phyloP scores from a whole-genome alignment of 2,888 invertebrate genomes.

The Drosophila emarginata region DNA sequence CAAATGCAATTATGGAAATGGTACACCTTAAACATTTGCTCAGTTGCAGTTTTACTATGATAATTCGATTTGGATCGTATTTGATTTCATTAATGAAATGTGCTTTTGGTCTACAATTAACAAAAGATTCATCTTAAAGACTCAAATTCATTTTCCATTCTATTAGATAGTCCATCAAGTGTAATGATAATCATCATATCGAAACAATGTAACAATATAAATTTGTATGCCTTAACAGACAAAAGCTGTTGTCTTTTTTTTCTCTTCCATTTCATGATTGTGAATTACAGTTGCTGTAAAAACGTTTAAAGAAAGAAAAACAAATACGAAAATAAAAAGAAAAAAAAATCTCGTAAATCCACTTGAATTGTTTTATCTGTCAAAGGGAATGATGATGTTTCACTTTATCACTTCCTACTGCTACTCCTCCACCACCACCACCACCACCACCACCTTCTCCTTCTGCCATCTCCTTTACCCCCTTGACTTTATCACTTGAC shows the following conservation, averaged over 20 bases:
- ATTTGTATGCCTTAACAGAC: not conserved
- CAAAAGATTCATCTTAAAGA: not conserved
- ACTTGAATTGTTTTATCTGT: constrained; percentile 5
- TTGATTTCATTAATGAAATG: not conserved
- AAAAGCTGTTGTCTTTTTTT: not conserved
- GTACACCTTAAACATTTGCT: too few relatives aligned
- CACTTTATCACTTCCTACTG: constrained; percentile 3
- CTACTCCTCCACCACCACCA: not conserved
- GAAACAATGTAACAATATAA: not conserved
- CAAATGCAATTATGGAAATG: too few relatives aligned
- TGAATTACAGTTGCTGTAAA: not conserved
- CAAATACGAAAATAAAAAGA: too few relatives aligned
- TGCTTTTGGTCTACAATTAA: too few relatives aligned
- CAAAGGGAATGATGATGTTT: constrained; percentile 6
- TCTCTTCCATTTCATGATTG: not conserved
- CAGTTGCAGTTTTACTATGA: too few relatives aligned
- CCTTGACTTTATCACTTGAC: constrained; percentile 16
- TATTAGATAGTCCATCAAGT: not conserved
- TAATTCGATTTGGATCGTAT: too few relatives aligned
- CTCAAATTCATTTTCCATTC: not conserved
- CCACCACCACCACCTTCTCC: not conserved
- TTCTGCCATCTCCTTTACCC: not conserved
- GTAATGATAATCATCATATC: not conserved
- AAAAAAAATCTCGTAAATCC: constrained; percentile 1
- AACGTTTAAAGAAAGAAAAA: not conserved